These are phyloP conservation scores for Phoenicopterus ruber DNA, from an alignment of 2,113 vertebrate species.

Conservation along the genomic window DNA sequence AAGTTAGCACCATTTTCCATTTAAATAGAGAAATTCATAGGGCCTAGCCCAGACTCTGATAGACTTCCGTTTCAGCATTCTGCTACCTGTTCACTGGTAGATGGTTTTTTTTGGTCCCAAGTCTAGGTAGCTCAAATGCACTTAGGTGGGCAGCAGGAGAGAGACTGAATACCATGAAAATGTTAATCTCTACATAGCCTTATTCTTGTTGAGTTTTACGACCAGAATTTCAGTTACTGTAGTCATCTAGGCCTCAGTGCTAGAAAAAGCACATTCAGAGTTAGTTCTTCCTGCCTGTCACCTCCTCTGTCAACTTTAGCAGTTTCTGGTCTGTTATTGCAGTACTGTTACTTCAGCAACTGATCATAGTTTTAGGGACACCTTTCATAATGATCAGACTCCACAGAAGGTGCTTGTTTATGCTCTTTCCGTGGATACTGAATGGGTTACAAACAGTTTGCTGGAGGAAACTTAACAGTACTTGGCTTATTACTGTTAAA, in stretches of 20 bases:
- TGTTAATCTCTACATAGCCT: background rate
- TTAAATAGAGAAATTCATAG: background rate
- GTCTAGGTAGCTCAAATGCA: background rate
- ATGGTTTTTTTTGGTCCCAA: background rate
- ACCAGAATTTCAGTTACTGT: background rate
- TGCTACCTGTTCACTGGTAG: background rate
- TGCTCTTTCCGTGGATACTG: background rate
- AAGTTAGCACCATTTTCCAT: background rate
- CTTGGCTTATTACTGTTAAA: background rate
- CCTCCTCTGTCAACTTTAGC: background rate
- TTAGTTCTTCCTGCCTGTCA: background rate
- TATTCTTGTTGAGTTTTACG: background rate
- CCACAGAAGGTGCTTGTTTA: background rate
- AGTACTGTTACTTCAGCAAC: background rate
- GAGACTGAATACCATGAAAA: background rate
- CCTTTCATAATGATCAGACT: background rate
- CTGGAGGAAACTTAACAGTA: background rate
- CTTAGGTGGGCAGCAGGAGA: background rate
- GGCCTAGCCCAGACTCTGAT: background rate
- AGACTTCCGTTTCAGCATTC: background rate
- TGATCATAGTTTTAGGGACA: background rate
- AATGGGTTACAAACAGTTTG: background rate
- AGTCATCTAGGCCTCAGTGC: background rate
- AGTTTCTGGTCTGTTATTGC: background rate
- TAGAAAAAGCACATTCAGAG: too few species aligned